Percentiles rank a stretch among this genome's conserved stretches.
phyloP scores from a whole-genome alignment of 1,140 invertebrate genomes.

The Brachystomella parvula region DNA sequence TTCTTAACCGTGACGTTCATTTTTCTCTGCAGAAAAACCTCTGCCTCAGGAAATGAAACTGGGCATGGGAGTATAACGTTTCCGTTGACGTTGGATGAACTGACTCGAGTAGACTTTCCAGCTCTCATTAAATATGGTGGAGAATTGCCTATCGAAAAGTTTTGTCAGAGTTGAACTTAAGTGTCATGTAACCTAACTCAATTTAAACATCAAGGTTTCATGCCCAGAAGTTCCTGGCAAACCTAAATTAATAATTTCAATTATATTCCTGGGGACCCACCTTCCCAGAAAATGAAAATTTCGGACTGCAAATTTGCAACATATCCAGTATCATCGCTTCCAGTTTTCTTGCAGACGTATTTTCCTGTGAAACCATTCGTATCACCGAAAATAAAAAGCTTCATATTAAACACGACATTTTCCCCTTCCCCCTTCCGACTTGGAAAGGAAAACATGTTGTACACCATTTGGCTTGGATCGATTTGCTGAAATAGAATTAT shows the following conservation, averaged over 20 bases:
- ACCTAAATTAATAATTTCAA: background rate
- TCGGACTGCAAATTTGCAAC: background rate
- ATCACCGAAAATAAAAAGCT: background rate
- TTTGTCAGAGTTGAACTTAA: background rate
- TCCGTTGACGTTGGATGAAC: background rate
- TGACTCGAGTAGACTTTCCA: background rate
- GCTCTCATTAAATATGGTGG: background rate
- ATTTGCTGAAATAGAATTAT: background rate
- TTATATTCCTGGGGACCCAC: background rate
- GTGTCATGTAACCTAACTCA: background rate
- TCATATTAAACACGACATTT: background rate
- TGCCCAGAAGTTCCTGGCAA: too few relatives aligned
- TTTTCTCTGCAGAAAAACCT: background rate
- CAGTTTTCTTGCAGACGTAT: background rate
- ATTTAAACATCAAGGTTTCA: too few relatives aligned
- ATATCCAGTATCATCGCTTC: background rate
- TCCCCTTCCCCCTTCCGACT: background rate
- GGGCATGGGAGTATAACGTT: background rate
- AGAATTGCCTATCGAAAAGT: background rate
- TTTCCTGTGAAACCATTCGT: background rate
- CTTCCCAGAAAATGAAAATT: slow-evolving; percentile 6
- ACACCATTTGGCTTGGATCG: background rate
- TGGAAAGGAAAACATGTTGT: background rate
- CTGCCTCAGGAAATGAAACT: background rate
- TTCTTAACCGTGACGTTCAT: background rate